These are phyloP conservation scores for Heliconius sara DNA, from an alignment of 2,888 invertebrate species.

Conservation along the genomic window DNA sequence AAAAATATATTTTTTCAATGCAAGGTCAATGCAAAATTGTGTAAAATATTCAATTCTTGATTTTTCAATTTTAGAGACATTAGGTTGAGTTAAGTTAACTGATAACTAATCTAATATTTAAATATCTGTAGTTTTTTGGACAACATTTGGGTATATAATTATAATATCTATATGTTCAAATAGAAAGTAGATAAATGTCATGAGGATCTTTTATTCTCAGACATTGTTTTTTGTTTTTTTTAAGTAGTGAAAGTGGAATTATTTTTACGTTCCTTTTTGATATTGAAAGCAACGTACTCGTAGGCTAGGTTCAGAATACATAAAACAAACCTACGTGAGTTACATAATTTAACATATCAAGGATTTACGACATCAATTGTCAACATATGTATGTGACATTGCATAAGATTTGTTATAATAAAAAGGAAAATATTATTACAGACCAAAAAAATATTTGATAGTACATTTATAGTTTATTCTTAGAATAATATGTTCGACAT, in stretches of 20 bases:
- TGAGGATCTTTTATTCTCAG: not conserved
- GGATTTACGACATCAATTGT: not conserved
- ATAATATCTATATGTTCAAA: not conserved
- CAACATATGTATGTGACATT: not conserved
- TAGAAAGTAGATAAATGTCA: not conserved
- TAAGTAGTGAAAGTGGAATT: not conserved
- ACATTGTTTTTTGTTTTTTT: not conserved
- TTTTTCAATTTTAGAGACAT: not conserved
- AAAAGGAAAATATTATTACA: not conserved
- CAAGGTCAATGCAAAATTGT: not conserved
- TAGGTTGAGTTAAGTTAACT: not conserved
- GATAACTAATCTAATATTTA: not conserved
- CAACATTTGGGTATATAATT: too few species aligned
- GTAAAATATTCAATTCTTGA: too few species aligned
- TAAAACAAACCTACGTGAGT: not conserved
- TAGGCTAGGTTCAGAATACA: not conserved
- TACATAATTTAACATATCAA: not conserved
- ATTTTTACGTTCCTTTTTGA: not conserved
- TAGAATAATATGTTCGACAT: too few species aligned
- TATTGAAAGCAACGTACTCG: not conserved
- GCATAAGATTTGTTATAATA: not conserved
- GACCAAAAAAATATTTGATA: not conserved
- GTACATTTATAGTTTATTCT: too few species aligned
- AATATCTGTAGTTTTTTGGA: not conserved
- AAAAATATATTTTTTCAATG: not conserved